phyloP scores from a whole-genome alignment of 2,888 invertebrate genomes.

The Scaptomyza flava region DNA sequence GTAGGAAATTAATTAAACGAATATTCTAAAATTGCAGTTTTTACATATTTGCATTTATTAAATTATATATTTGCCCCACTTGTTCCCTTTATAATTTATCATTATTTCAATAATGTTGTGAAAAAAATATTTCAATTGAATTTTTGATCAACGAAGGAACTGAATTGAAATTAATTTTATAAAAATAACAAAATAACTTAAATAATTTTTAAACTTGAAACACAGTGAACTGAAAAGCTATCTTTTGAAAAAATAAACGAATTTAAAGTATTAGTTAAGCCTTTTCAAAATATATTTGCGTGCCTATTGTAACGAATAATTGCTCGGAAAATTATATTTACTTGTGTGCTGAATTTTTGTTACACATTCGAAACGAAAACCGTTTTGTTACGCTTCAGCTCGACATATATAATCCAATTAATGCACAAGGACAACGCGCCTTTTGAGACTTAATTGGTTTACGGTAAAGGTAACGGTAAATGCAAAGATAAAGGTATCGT shows the following conservation, averaged over 20 bases:
- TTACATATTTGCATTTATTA: neutral
- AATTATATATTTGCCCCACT: neutral
- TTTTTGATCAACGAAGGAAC: too few relatives aligned
- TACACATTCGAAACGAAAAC: slow-evolving; percentile 39
- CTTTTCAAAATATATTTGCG: neutral
- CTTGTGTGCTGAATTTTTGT: slow-evolving; percentile 8
- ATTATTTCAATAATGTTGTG: too few relatives aligned
- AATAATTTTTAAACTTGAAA: too few relatives aligned
- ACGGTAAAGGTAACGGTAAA: slow-evolving; percentile 41
- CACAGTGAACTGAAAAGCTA: too few relatives aligned
- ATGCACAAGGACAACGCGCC: slow-evolving; percentile 64
- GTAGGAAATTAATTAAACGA: slow-evolving; percentile 25
- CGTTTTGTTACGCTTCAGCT: slow-evolving; percentile 65
- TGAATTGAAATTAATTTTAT: too few relatives aligned
- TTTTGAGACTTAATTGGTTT: slow-evolving; percentile 69
- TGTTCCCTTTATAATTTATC: too few relatives aligned
- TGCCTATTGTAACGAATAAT: slow-evolving; percentile 10
- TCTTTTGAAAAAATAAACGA: too few relatives aligned
- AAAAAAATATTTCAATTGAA: too few relatives aligned
- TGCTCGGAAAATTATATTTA: slow-evolving; percentile 35
- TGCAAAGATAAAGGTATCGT: slow-evolving; percentile 34
- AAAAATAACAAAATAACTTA: too few relatives aligned
- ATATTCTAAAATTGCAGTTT: slow-evolving; percentile 6
- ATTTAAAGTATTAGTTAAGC: too few relatives aligned
- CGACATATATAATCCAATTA: slow-evolving; percentile 75